Evolutionary conservation across 2,888 invertebrate species (phyloP).

Genomic region (Uloborus plumipes): DNA sequence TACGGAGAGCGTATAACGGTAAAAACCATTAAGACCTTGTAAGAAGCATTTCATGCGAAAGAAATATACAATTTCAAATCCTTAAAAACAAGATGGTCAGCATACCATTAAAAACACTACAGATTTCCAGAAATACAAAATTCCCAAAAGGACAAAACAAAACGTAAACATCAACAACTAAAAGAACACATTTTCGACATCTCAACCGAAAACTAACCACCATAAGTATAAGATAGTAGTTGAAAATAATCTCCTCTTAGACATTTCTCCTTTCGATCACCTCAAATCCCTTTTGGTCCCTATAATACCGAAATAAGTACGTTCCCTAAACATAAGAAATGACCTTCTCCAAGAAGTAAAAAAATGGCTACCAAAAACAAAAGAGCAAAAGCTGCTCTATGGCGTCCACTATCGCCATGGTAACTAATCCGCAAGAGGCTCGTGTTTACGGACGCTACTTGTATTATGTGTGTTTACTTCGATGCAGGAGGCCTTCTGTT

Average conservation of each 20-base stretch:
- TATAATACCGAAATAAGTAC: conserved; percentile 20
- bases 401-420: conserved; percentile 46
- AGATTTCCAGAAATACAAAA: too few species aligned
- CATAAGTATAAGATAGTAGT: neutral
- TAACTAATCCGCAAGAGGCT: conserved; percentile 48
- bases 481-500: neutral
- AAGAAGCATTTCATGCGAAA: too few species aligned
- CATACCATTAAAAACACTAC: too few species aligned
- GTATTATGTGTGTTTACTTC: conserved; percentile 51
- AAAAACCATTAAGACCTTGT: too few species aligned
- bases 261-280: conserved; percentile 30
- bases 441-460: conserved; percentile 55
- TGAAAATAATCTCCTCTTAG: conserved; percentile 31
- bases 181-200: neutral
- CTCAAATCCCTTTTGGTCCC: conserved; percentile 23
- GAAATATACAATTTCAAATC: too few species aligned
- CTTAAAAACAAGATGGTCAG: too few species aligned
- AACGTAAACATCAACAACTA: conserved; percentile 1
- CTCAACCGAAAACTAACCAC: conserved; percentile 1
- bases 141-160: too few species aligned
- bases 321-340: conserved; percentile 23
- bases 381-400: neutral
- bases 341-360: conserved; percentile 27
- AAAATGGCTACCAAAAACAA: conserved; percentile 28
- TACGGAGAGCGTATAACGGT: too few species aligned